Conservation (phyloP, 2,888 invertebrate species). For the Diarsia brunnea region DNA sequence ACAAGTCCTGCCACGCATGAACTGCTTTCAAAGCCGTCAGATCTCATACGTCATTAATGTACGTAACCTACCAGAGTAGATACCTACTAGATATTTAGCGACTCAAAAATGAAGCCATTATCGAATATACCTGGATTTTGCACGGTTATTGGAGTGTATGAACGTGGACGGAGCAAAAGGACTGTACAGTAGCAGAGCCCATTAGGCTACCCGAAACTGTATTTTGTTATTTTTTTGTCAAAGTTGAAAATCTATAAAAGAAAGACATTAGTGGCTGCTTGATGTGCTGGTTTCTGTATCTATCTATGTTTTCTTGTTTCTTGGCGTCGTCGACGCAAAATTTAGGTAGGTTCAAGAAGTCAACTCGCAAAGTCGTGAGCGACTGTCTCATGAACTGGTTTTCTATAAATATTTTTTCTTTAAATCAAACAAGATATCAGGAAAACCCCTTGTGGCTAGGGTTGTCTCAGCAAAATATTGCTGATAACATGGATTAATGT, state of each 20-base stretch:
- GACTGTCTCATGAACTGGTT: conserved; percentile 7
- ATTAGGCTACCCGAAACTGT: too few species aligned
- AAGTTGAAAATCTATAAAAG: too few species aligned
- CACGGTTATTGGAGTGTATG: too few species aligned
- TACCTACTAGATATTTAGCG: too few species aligned
- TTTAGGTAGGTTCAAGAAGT: neutral
- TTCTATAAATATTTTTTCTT: conserved; percentile 11
- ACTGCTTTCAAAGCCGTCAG: neutral
- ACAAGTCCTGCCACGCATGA: neutral
- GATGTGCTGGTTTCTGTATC: neutral
- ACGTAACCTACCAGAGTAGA: neutral
- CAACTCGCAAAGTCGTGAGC: neutral
- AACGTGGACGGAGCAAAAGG: too few species aligned
- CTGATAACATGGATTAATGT: neutral
- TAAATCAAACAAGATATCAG: neutral
- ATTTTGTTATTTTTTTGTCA: too few species aligned
- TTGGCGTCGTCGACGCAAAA: neutral
- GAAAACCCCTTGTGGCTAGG: neutral
- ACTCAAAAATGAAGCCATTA: neutral
- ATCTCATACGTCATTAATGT: neutral
- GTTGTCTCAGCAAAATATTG: neutral
- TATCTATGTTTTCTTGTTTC: neutral
- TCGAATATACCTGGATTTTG: neutral
- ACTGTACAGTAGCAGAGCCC: too few species aligned
- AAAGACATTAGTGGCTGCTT: too few species aligned